Conservation (phyloP, 1,140 invertebrate species). For the Brachystomella parvula region DNA sequence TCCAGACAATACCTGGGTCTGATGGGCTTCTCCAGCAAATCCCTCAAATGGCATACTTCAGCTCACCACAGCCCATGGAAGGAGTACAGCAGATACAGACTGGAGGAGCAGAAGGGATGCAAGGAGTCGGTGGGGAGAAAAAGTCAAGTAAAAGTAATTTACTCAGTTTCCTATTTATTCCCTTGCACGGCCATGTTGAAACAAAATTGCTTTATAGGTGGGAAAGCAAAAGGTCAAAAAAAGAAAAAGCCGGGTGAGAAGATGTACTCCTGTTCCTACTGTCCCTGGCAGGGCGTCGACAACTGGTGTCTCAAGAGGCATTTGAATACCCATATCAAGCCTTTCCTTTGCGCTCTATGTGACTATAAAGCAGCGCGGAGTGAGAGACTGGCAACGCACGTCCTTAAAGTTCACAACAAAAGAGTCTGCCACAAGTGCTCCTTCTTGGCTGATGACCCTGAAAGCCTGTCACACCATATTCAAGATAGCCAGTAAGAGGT, state of each 20-base stretch:
- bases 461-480: slow-evolving; percentile 65
- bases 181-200: no score
- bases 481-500: slow-evolving; percentile 50
- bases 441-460: slow-evolving; percentile 70
- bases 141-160: slow-evolving; percentile 27
- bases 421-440: slow-evolving; percentile 76
- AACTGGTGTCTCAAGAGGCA: slow-evolving; percentile 87
- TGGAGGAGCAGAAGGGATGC: slow-evolving; percentile 31
- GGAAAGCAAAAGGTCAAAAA: slow-evolving; percentile 44
- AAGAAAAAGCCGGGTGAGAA: slow-evolving; percentile 47
- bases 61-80: no score
- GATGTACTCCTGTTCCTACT: slow-evolving; percentile 74
- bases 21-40: slow-evolving; percentile 33
- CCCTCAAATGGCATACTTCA: slow-evolving; percentile 37
- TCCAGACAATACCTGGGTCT: slow-evolving; percentile 4
- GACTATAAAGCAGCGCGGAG: slow-evolving; percentile 83
- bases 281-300: slow-evolving; percentile 83
- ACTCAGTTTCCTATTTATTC: background rate
- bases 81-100: slow-evolving; percentile 24
- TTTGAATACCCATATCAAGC: slow-evolving; percentile 83
- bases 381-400: slow-evolving; percentile 75
- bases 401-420: slow-evolving; percentile 83
- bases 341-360: slow-evolving; percentile 76
- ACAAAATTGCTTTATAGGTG: slow-evolving; percentile 27
- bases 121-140: slow-evolving; percentile 35